Percentiles rank a stretch among this genome's conserved stretches.
Conservation (phyloP, 2,888 invertebrate species). For the Diaprepes abbreviatus region DNA sequence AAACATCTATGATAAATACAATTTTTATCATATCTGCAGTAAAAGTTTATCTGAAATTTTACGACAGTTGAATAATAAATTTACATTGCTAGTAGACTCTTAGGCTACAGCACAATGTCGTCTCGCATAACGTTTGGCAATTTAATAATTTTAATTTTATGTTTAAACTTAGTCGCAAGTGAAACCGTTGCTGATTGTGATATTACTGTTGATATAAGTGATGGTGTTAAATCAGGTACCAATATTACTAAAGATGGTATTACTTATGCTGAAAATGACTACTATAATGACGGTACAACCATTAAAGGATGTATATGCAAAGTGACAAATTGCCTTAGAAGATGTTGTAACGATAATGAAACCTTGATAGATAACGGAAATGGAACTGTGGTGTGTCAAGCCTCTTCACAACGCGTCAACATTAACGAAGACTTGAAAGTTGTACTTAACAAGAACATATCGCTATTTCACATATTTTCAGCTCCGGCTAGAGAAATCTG, state of each 20-base stretch:
- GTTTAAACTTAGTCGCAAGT: not conserved
- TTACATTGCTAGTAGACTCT: not conserved
- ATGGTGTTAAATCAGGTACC: conserved; percentile 47
- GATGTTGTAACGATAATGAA: conserved; percentile 51
- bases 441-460: conserved; percentile 2
- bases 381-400: not conserved
- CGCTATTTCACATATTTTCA: conserved; percentile 48
- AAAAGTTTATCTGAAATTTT: not conserved
- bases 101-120: not conserved
- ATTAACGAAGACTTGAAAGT: not conserved
- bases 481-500: conserved; percentile 51
- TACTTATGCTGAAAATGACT: conserved; percentile 49
- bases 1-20: not conserved
- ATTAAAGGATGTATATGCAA: conserved; percentile 52
- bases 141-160: not conserved
- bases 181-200: conserved; percentile 32
- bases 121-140: not conserved
- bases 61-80: not conserved
- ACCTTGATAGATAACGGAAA: not conserved
- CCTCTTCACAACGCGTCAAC: not conserved
- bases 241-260: conserved; percentile 51
- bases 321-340: conserved; percentile 51
- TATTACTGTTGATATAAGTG: conserved; percentile 51
- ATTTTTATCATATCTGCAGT: not conserved
- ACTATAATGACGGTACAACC: conserved; percentile 29